Conservation (phyloP, 2,888 invertebrate genomes). For the Hedychridium roseum region DNA sequence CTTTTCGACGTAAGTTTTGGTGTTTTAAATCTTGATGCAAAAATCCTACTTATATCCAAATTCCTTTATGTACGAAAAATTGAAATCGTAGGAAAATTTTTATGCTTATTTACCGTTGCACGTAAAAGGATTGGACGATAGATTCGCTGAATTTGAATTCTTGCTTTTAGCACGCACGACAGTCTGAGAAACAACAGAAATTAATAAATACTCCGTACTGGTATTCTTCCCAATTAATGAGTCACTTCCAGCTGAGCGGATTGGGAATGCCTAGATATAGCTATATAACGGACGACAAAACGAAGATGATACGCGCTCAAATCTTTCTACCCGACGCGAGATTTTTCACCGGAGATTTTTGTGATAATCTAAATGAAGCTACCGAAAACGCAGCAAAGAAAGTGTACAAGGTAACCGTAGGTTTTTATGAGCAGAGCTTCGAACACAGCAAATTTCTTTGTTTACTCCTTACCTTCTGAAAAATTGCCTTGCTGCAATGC, state of each 20-base stretch:
- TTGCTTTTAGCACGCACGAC: slow-evolving; percentile 49
- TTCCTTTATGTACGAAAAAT: not conserved
- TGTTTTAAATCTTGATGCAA: not conserved
- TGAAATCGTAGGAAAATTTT: slow-evolving; percentile 2
- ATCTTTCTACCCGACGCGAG: slow-evolving; percentile 65
- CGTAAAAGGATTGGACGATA: not conserved
- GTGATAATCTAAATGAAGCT: slow-evolving; percentile 64
- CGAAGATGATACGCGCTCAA: slow-evolving; percentile 59
- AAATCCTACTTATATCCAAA: slow-evolving; percentile 2
- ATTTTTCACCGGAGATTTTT: slow-evolving; percentile 64
- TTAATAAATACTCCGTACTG: slow-evolving; percentile 36
- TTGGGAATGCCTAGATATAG: slow-evolving; percentile 65
- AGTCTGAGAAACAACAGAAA: slow-evolving; percentile 41
- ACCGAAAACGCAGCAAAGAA: slow-evolving; percentile 64
- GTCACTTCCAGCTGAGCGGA: slow-evolving; percentile 62
- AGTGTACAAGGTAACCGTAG: slow-evolving; percentile 47
- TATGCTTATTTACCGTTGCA: slow-evolving; percentile 1
- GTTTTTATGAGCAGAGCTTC: no score
- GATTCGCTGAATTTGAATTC: not conserved
- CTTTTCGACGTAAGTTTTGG: slow-evolving; percentile 56
- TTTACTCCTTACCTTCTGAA: no score
- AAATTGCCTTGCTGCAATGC: no score
- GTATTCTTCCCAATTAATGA: slow-evolving; percentile 59
- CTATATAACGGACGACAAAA: slow-evolving; percentile 55
- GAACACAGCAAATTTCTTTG: no score